Evolutionary conservation across 2,888 invertebrate species (phyloP), one percentile per base, ranked within the genome.

Genomic region (Pammene fasciana): DNA sequence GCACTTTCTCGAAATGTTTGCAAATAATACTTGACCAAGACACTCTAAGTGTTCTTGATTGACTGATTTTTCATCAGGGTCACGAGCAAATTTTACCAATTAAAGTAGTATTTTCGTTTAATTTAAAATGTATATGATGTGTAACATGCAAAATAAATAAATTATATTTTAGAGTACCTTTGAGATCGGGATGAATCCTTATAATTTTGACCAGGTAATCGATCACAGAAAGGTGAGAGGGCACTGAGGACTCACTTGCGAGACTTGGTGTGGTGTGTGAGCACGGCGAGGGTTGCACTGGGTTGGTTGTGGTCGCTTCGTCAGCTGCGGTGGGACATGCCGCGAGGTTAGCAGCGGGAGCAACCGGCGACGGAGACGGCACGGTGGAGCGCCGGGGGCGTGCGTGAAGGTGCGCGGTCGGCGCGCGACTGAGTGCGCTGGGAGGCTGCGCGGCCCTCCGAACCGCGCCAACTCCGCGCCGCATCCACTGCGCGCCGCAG

Each of bases 261-360:
- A 41, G 50, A 11, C 26, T 14, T 7, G 43, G 26, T 14, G 7
- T 11, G 46, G 36, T 18, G 18, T 18, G 2, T 13, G 57, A 46
- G 57, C 34, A 16, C 52, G 52, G 66, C n/a, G 43, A 43, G 26
- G 16, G 65, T 4, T 18, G 18, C 50, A 50, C 50, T 11, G 50
- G 50, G 50, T 14, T 10, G 36, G 54, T 11, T 14, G 43, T 41
- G 4, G 41, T 26, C 26, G 38, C 43, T 41, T 26, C 4, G 67
- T 67, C 67, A 67, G 67, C 67, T 67, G 26, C 38, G 13, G 18
- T 13, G 68, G 48, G 56, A 55, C 68, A 68, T 68, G 67, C 67
- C 67, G 67, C n/a, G 67, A 57, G 54, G 54, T 18, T 7, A 38
- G 34, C 13, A 45, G 67, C 59, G 67, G 45, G 52, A 18, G 38